phyloP scores from a whole-genome alignment of 37 sponge, comb jelly and placozoan genomes.

The Diacarnus erythraeanus region DNA sequence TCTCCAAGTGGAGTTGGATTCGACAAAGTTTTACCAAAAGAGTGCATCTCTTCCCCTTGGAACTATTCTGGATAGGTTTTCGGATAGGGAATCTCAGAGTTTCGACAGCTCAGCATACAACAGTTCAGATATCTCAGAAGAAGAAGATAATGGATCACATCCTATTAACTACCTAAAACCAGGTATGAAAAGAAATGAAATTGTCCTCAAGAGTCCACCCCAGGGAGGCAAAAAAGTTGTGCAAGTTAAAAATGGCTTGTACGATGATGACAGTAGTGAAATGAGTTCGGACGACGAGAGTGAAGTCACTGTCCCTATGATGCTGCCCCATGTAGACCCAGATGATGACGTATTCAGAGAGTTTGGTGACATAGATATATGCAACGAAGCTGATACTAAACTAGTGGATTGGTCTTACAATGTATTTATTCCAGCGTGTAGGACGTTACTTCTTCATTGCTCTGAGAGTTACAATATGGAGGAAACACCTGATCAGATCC shows the following conservation, averaged over 20 bases:
- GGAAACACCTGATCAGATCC: conserved; percentile 2
- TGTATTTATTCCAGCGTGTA: conserved; percentile 50
- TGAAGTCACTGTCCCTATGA: neutral
- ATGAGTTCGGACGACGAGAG: neutral
- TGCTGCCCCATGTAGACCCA: neutral
- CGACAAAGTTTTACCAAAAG: neutral
- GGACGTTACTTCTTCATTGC: conserved; percentile 41
- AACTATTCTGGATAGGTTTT: neutral
- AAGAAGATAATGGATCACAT: neutral
- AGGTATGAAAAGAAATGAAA: neutral
- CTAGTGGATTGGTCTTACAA: conserved; percentile 46
- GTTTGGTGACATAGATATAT: neutral
- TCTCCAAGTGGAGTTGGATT: neutral
- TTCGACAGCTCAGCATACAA: neutral
- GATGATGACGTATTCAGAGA: conserved; percentile 26
- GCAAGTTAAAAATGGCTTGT: neutral
- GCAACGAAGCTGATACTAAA: conserved; percentile 14
- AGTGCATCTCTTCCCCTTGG: neutral
- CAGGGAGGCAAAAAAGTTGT: neutral
- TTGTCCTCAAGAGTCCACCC: neutral
- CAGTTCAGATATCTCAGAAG: neutral
- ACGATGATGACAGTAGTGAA: neutral
- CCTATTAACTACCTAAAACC: neutral
- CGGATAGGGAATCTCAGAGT: neutral
- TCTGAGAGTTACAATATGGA: neutral